Evolutionary conservation across 2,888 invertebrate species (phyloP), one percentile per base, ranked within the genome.

Genomic region (Suillia variegata): DNA sequence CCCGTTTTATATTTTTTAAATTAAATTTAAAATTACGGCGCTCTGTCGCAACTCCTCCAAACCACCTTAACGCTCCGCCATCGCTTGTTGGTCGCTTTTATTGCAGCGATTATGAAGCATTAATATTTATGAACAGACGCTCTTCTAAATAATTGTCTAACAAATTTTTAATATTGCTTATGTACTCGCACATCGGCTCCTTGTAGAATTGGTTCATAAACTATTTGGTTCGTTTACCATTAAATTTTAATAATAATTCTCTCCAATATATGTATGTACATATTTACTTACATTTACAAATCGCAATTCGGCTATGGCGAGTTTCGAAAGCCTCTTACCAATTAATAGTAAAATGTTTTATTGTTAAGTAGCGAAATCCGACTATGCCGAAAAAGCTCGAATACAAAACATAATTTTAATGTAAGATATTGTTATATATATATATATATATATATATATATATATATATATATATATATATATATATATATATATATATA

Each of bases 91-190:
- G 18, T 22, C 12, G 48, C 26, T 26, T 22, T 5, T 42, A 17
- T 24, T 47, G 8, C 51, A 57, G 48, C 45, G 17, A 47, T 53
- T 54, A 57, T 49, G 33, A 26, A 56, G 50, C 64, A 73, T 71
- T 64, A 67, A 71, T 73, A 71, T 70, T 71, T 71, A 73, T 71
- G 65, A 71, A 66, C 63, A 38, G n/a, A 4, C 38, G 38, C 38
- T 6, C 31, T 8, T 31, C 31, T 8, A 31, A 31, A 31, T 31
- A 31, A n/a, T n/a, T 31, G 6, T 8, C 12, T 31, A 31, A 31
- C 31, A 31, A 31, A 31, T 31, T 12, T 31, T 31, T 31, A n/a
- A n/a, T n/a, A n/a, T n/a, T n/a, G n/a, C n/a, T n/a, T n/a, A n/a
- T n/a, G n/a, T n/a, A n/a, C n/a, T n/a, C n/a, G n/a, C n/a, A n/a